Evolutionary conservation across 2,888 invertebrate genomes (phyloP).

Genomic region (Petrophora chlorosata): DNA sequence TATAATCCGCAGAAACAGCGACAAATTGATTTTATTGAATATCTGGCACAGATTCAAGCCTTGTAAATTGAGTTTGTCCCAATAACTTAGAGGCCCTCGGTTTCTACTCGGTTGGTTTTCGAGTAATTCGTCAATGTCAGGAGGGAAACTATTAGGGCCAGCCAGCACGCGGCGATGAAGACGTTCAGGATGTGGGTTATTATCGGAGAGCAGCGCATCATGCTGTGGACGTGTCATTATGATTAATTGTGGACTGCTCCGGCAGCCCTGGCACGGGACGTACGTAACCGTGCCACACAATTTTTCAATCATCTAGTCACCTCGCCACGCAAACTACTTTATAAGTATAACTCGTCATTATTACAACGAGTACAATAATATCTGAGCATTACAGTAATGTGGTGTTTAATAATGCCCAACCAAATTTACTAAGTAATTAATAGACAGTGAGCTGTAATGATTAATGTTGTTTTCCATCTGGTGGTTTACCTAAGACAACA

Average conservation of each 20-base stretch:
- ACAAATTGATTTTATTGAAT: constrained; percentile 34
- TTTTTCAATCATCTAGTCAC: constrained; percentile 28
- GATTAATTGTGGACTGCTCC: constrained; percentile 46
- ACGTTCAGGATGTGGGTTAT: constrained; percentile 44
- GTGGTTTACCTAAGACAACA: constrained; percentile 27
- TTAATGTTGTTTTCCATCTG: constrained; percentile 38
- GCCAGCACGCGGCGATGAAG: constrained; percentile 47
- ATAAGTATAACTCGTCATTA: constrained; percentile 16
- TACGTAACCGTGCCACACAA: constrained; percentile 30
- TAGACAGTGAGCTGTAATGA: constrained; percentile 29
- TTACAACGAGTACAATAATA: constrained; percentile 35
- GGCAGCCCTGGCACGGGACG: constrained; percentile 28
- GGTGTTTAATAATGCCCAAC: constrained; percentile 39
- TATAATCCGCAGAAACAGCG: constrained; percentile 17
- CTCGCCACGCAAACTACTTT: constrained; percentile 26
- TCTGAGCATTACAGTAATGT: constrained; percentile 34
- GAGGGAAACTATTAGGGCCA: constrained; percentile 41
- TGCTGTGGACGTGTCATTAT: constrained; percentile 42
- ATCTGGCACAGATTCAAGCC: constrained; percentile 30
- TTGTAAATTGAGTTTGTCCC: constrained; percentile 34
- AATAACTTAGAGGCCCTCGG: constrained; percentile 39
- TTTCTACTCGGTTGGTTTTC: constrained; percentile 36
- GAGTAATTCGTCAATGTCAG: constrained; percentile 49
- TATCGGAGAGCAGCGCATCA: constrained; percentile 38
- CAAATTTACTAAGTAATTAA: constrained; percentile 25